These are phyloP conservation scores for Cossypha heuglini DNA, from an alignment of 2,797 vertebrate species.

Conservation along the genomic window DNA sequence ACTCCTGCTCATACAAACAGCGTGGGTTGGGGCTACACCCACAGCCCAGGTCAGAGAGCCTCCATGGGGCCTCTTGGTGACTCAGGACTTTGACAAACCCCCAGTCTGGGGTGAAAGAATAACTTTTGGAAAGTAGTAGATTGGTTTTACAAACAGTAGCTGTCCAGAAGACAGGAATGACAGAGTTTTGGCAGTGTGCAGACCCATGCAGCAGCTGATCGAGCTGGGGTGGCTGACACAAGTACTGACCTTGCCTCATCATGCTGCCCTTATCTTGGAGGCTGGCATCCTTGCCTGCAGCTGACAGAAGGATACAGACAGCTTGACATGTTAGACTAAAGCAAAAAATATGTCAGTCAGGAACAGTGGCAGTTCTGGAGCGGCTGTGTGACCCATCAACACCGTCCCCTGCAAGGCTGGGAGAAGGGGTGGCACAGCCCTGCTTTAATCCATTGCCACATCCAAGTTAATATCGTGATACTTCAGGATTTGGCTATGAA, in stretches of 20 bases:
- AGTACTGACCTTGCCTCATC: background rate
- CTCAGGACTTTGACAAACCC: background rate
- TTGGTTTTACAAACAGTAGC: background rate
- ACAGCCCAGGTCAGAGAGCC: background rate
- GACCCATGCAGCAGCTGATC: background rate
- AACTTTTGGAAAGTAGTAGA: background rate
- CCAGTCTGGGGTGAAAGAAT: background rate
- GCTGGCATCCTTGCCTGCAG: background rate
- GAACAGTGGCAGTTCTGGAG: background rate
- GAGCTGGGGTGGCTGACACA: background rate
- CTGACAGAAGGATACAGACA: background rate
- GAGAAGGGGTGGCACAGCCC: background rate
- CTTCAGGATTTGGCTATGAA: background rate
- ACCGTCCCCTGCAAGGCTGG: background rate
- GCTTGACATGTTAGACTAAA: background rate
- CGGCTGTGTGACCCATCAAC: background rate
- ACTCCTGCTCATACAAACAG: background rate
- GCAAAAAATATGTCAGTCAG: background rate
- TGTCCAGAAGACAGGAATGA: background rate
- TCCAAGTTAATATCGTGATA: background rate
- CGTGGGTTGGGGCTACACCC: fast-evolving
- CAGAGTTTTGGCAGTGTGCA: background rate
- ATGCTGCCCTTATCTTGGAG: background rate
- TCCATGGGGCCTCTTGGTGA: background rate
- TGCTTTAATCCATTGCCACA: background rate